A percentile compares a stretch with the other conserved stretches of the same genome.
Evolutionary conservation across 2,797 vertebrate species (phyloP).

Genomic region (Sebastes matsubarae): DNA sequence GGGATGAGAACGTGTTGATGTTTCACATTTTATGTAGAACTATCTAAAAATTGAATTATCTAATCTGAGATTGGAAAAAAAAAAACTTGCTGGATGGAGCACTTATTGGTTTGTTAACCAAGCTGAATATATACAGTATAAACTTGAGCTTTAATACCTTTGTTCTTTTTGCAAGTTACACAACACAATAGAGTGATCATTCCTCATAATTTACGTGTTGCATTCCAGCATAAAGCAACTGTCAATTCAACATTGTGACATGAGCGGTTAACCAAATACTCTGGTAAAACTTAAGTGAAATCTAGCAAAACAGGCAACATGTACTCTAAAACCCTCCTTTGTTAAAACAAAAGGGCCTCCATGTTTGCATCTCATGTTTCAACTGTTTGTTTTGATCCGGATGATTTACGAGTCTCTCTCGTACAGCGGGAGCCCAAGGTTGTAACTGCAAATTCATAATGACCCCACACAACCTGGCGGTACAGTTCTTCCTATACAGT

Average conservation of each 20-base stretch:
- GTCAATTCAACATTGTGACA: background rate
- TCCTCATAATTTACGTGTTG: background rate
- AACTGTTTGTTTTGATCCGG: slow-evolving; percentile 35
- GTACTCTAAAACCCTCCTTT: background rate
- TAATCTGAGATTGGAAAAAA: background rate
- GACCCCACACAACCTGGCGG: background rate
- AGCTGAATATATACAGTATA: background rate
- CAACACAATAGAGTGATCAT: background rate
- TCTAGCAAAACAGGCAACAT: background rate
- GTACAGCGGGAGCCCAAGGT: slow-evolving; percentile 24
- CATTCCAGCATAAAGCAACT: background rate
- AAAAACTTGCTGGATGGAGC: background rate
- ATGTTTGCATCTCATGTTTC: slow-evolving; percentile 27
- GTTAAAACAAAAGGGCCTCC: background rate
- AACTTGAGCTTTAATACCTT: background rate
- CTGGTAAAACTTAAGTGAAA: background rate
- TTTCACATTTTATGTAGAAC: background rate
- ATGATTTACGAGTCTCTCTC: slow-evolving; percentile 18
- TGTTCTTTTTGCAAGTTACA: background rate
- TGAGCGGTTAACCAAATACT: background rate
- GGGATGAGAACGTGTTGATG: background rate
- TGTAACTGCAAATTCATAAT: slow-evolving; percentile 42
- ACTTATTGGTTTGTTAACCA: background rate
- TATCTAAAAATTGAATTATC: background rate
- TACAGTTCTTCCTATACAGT: background rate